These are phyloP conservation scores for Melinaea marsaeus DNA, from an alignment of 2,888 invertebrate genomes.

Conservation along the genomic window DNA sequence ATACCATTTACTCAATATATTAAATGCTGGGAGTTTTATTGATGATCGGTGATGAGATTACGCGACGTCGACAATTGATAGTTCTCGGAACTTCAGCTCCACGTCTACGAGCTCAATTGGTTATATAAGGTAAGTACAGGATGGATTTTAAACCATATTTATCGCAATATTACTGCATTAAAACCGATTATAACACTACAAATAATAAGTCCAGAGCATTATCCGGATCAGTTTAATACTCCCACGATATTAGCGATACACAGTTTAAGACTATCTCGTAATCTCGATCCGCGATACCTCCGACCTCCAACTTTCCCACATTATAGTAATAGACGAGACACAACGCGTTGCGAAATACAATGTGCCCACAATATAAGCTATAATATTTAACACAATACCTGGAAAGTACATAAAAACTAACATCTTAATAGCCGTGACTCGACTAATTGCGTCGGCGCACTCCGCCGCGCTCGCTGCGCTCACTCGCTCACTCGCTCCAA, in stretches of 20 bases:
- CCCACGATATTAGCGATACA: constrained; percentile 2
- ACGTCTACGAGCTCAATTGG: no score
- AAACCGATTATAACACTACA: no score
- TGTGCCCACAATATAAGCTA: background rate
- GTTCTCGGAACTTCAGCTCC: no score
- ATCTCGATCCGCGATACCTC: background rate
- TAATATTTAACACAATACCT: constrained; percentile 4
- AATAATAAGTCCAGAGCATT: background rate
- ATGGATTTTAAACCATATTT: no score
- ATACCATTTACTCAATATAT: no score
- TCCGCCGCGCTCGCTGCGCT: constrained; percentile 28
- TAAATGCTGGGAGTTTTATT: no score
- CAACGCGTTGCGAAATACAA: background rate
- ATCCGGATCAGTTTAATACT: background rate
- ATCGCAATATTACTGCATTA: no score
- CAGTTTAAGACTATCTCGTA: background rate
- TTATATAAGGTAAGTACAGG: no score
- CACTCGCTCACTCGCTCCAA: constrained; percentile 59
- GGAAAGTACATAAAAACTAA: constrained; percentile 15
- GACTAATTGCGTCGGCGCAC: constrained; percentile 53
- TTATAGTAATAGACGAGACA: background rate
- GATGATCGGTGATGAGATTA: no score
- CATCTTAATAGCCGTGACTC: constrained; percentile 62
- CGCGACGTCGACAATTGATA: no score
- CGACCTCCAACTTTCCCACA: background rate